Evolutionary conservation across 2,797 vertebrate species (phyloP).

Genomic region (Eremophila alpestris): DNA sequence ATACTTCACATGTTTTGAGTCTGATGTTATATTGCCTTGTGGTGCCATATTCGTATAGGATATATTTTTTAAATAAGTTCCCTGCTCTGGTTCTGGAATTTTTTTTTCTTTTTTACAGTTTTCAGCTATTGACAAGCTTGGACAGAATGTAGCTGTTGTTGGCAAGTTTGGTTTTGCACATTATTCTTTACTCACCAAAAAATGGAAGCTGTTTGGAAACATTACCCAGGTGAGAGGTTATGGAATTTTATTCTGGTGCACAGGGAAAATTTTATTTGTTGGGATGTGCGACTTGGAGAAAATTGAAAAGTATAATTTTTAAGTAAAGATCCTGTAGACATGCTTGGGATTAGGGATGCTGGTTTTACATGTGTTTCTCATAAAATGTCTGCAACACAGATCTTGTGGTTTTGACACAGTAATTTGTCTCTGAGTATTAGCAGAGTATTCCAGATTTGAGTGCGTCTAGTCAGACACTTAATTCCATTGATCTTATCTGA

Average conservation of each 20-base stretch:
- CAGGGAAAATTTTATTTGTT: not conserved
- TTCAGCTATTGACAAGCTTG: constrained; percentile 94
- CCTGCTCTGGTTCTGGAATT: not conserved
- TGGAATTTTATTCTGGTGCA: not conserved
- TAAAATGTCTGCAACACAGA: not conserved
- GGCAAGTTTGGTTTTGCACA: constrained; percentile 97
- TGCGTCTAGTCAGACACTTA: accelerated
- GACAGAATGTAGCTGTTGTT: constrained; percentile 94
- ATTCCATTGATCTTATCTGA: not conserved
- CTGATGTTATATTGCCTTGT: not conserved
- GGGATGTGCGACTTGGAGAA: not conserved
- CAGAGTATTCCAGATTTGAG: not conserved
- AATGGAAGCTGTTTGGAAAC: constrained; percentile 99
- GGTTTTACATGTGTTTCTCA: not conserved
- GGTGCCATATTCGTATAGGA: not conserved
- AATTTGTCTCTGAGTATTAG: not conserved
- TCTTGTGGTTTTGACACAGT: not conserved
- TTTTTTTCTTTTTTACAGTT: constrained; percentile 79
- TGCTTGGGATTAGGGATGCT: not conserved
- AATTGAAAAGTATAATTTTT: not conserved
- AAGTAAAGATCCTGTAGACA: not conserved
- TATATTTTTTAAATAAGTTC: not conserved
- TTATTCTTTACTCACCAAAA: constrained; percentile 94
- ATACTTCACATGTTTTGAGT: not conserved
- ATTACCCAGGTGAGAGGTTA: constrained; percentile 89